Evolutionary conservation across 2,888 invertebrate genomes (phyloP).

Genomic region (Nephrotoma guestfalica): DNA sequence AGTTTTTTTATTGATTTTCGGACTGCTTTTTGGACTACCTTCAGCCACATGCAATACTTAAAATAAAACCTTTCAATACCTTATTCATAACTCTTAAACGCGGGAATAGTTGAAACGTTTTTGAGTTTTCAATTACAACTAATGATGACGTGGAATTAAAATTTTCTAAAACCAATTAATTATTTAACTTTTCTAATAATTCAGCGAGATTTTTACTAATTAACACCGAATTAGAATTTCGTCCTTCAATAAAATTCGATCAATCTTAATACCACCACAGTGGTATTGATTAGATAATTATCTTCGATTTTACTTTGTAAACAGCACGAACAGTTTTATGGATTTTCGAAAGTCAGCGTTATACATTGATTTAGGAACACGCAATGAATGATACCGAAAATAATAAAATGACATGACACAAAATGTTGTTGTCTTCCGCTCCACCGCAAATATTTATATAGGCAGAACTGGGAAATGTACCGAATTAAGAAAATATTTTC

Average conservation of each 20-base stretch:
- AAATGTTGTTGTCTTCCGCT: background rate
- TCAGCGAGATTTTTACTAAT: no score
- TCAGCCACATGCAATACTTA: no score
- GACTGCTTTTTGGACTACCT: no score
- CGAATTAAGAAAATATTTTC: background rate
- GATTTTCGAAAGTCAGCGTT: background rate
- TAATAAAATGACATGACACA: background rate
- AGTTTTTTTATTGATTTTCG: no score
- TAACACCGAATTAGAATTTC: no score
- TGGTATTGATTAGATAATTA: background rate
- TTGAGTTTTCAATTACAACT: no score
- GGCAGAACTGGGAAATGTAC: background rate
- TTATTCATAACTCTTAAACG: no score
- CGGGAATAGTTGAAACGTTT: no score
- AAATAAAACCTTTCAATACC: no score
- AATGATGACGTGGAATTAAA: no score
- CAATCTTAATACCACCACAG: background rate
- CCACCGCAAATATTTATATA: background rate
- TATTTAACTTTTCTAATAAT: no score
- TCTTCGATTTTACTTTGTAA: background rate
- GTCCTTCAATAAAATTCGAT: background rate
- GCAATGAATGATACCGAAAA: background rate
- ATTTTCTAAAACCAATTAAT: no score
- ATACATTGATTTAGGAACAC: background rate
- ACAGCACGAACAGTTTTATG: background rate